phyloP scores from a whole-genome alignment of 2,113 vertebrate genomes.

The Lampris megalopsis region DNA sequence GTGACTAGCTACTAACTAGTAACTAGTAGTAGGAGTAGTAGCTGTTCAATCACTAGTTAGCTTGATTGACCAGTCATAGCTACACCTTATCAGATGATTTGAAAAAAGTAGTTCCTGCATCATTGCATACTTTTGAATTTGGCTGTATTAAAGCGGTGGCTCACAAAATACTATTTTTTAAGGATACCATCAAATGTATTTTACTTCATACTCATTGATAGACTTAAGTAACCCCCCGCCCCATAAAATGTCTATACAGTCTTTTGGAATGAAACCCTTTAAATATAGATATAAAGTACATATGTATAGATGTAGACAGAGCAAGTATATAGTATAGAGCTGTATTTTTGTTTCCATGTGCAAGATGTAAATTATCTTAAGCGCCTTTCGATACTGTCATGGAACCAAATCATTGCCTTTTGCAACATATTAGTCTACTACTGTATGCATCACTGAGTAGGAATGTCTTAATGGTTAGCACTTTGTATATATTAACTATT shows the following conservation, averaged over 20 bases:
- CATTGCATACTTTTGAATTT: not conserved
- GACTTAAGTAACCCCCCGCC: slow-evolving; percentile 13
- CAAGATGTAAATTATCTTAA: slow-evolving; percentile 86
- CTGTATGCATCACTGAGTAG: slow-evolving; percentile 79
- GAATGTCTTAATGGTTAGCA: slow-evolving; percentile 80
- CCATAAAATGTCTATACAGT: slow-evolving; percentile 4
- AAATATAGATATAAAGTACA: slow-evolving; percentile 40
- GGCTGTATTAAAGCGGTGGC: slow-evolving; percentile 46
- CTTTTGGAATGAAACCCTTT: slow-evolving; percentile 72
- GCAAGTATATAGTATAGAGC: slow-evolving; percentile 57
- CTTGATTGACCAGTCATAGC: not conserved
- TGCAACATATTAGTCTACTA: slow-evolving; percentile 86
- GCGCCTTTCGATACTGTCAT: slow-evolving; percentile 89
- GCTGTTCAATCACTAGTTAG: too few species aligned
- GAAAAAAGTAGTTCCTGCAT: not conserved
- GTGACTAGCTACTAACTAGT: too few species aligned
- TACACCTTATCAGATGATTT: not conserved
- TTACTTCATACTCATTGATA: slow-evolving; percentile 36
- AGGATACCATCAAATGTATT: slow-evolving; percentile 59
- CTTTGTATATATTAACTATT: slow-evolving; percentile 78
- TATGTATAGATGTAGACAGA: slow-evolving; percentile 49
- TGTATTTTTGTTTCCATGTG: slow-evolving; percentile 68
- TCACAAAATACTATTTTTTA: slow-evolving; percentile 45
- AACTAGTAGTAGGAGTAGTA: too few species aligned
- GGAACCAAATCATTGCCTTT: slow-evolving; percentile 88